phyloP scores from a whole-genome alignment of 2,888 invertebrate species.

The Euproctis similis region DNA sequence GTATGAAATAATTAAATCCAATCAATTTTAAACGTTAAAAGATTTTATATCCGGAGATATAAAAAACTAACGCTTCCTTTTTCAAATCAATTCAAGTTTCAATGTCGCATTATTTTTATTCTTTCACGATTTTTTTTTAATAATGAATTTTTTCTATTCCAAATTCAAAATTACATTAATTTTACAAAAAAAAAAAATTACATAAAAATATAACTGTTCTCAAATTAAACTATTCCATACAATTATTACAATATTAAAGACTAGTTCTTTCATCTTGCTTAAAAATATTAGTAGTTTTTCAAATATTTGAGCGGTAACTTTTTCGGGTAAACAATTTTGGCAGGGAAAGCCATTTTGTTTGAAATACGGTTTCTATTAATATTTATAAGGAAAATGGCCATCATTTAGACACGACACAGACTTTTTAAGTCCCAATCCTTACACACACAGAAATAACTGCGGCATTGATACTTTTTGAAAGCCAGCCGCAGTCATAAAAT shows the following conservation, averaged over 20 bases:
- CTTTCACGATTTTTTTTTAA: not conserved
- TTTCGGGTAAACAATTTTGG: not conserved
- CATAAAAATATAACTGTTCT: too few species aligned
- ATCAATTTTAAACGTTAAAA: conserved; percentile 51
- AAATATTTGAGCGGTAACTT: conserved; percentile 14
- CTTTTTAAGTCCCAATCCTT: not conserved
- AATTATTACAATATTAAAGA: conserved; percentile 23
- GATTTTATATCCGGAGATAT: conserved; percentile 59
- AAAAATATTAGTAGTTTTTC: conserved; percentile 14
- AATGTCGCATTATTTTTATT: conserved; percentile 16
- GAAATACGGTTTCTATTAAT: conserved; percentile 2
- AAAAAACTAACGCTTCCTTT: conserved; percentile 59
- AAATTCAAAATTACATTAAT: too few species aligned
- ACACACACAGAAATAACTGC: not conserved
- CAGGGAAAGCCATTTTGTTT: not conserved
- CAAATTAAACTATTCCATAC: conserved; percentile 20
- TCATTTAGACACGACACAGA: conserved; percentile 18
- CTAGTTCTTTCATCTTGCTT: conserved; percentile 21
- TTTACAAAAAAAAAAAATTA: too few species aligned
- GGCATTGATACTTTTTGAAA: too few species aligned
- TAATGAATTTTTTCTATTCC: too few species aligned
- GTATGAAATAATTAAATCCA: conserved; percentile 32
- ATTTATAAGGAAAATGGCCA: conserved; percentile 20
- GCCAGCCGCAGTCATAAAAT: too few species aligned
- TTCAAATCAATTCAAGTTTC: conserved; percentile 5